Evolutionary conservation across 2,113 vertebrate species (phyloP).

Genomic region (Varanus komodoensis): DNA sequence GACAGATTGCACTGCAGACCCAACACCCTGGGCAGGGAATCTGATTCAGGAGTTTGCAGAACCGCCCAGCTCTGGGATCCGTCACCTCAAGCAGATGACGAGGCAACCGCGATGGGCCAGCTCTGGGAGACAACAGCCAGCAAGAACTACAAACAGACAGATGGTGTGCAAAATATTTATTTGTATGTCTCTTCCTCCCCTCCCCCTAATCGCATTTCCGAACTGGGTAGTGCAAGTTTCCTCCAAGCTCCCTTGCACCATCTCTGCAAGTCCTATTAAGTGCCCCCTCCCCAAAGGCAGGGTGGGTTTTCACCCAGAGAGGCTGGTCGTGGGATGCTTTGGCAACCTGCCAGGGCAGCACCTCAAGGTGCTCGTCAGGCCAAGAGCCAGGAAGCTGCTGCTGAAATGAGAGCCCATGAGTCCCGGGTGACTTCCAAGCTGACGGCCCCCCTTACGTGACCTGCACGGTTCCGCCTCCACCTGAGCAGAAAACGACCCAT

Average conservation of each 20-base stretch:
- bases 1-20: background rate
- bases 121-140: background rate
- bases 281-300: background rate
- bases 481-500: background rate
- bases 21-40: background rate
- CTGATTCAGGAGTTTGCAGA: background rate
- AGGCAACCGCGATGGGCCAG: too few relatives aligned
- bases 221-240: constrained; percentile 16
- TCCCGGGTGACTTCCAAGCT: background rate
- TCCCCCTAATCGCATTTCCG: constrained; percentile 49
- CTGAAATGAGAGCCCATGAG: background rate
- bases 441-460: background rate
- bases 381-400: constrained; percentile 1
- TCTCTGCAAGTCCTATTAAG: background rate
- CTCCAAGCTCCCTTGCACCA: background rate
- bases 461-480: background rate
- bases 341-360: background rate
- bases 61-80: background rate
- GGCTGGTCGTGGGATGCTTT: background rate
- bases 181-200: constrained; percentile 49
- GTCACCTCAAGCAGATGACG: background rate
- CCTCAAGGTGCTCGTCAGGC: background rate
- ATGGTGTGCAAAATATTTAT: constrained; percentile 76
- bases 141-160: too few relatives aligned
- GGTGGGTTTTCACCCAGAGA: too few relatives aligned